These are phyloP conservation scores for Mastomys natalensis DNA, from an alignment of 2,113 vertebrate species.

Conservation along the genomic window DNA sequence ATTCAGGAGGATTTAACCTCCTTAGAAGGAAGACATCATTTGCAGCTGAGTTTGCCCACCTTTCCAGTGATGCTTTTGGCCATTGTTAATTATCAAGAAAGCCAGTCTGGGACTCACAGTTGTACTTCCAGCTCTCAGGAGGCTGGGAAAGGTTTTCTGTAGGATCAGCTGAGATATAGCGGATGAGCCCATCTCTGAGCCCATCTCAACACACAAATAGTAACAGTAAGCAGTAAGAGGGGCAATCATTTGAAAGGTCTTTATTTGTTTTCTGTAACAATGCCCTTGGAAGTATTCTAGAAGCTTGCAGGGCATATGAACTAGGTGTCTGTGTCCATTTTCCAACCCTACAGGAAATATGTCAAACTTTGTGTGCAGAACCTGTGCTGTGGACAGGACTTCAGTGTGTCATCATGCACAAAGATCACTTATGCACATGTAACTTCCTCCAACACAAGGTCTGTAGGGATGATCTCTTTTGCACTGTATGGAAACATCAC, in stretches of 20 bases:
- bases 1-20: not conserved
- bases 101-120: not conserved
- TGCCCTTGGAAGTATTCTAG: not conserved
- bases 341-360: not conserved
- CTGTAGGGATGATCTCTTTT: too few species aligned
- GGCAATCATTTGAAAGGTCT: not conserved
- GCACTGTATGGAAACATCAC: too few species aligned
- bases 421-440: not conserved
- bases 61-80: not conserved
- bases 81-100: not conserved
- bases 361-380: not conserved
- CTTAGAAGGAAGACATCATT: not conserved
- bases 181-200: not conserved
- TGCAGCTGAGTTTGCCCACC: too few species aligned
- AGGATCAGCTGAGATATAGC: not conserved
- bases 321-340: not conserved
- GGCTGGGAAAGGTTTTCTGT: not conserved
- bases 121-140: not conserved
- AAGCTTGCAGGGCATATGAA: not conserved
- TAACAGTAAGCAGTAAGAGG: not conserved
- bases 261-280: constrained; percentile 29
- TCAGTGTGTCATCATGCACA: not conserved
- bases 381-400: not conserved
- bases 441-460: not conserved
- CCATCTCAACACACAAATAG: too few species aligned